These are phyloP conservation scores for Scarus forsteni DNA, from an alignment of 2,797 vertebrate species.

Conservation along the genomic window DNA sequence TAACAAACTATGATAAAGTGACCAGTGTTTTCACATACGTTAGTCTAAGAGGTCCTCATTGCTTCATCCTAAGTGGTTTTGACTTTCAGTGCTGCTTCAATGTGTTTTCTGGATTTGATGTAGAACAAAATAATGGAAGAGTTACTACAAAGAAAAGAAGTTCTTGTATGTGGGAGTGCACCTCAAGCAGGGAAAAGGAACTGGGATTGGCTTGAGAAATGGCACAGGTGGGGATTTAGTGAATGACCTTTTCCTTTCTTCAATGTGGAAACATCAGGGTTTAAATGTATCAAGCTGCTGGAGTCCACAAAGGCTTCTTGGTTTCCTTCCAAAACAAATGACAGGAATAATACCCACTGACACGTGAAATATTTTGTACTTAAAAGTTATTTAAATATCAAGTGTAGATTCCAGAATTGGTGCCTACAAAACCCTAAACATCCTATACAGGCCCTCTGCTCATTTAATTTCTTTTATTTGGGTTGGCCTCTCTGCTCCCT, in stretches of 20 bases:
- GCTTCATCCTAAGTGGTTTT: slow-evolving; percentile 1
- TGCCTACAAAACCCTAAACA: background rate
- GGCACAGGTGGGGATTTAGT: slow-evolving; percentile 11
- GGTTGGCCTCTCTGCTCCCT: background rate
- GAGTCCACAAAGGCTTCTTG: slow-evolving; percentile 4
- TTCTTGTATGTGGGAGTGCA: slow-evolving; percentile 1
- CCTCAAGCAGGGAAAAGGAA: background rate
- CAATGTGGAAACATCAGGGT: slow-evolving; percentile 55
- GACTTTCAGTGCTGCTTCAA: slow-evolving; percentile 3
- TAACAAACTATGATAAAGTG: background rate
- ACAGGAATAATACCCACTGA: slow-evolving; percentile 18
- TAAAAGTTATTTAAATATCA: slow-evolving; percentile 11
- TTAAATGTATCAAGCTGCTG: slow-evolving; percentile 28
- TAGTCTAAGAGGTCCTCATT: slow-evolving; percentile 6
- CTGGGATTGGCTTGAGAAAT: slow-evolving; percentile 24
- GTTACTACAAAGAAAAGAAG: background rate
- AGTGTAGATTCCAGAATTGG: slow-evolving; percentile 2
- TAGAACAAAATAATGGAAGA: background rate
- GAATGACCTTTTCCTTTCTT: slow-evolving; percentile 38
- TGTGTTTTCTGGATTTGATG: slow-evolving; percentile 15
- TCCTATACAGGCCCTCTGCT: background rate
- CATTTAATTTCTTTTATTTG: background rate
- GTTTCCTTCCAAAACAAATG: slow-evolving; percentile 33
- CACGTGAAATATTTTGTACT: slow-evolving; percentile 4
- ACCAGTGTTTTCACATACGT: background rate